Conservation (phyloP, 2,113 vertebrate genomes). For the Pollimyrus isidori region DNA sequence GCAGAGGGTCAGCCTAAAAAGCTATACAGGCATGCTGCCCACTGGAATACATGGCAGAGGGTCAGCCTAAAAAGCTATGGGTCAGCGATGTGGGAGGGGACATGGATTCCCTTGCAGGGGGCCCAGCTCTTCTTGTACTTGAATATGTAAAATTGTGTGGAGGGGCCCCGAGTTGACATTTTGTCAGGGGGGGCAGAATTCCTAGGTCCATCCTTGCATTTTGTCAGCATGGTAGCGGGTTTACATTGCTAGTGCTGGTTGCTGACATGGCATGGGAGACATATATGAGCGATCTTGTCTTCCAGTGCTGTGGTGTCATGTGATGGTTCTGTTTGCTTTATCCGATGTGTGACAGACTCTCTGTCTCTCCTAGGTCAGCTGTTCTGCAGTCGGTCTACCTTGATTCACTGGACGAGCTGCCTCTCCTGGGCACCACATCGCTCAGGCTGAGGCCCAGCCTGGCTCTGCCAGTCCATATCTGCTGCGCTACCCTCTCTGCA, state of each 20-base stretch:
- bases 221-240: not conserved
- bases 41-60: not conserved
- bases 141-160: not conserved
- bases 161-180: not conserved
- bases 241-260: not conserved
- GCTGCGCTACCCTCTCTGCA: not conserved
- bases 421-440: not conserved
- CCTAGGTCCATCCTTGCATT: not conserved
- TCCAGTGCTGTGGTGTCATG: too few species aligned
- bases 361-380: conserved; percentile 6
- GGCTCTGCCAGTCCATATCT: not conserved
- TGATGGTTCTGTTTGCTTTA: not conserved
- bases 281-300: not conserved
- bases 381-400: not conserved
- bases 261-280: not conserved
- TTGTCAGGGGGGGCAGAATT: not conserved
- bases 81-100: too few species aligned
- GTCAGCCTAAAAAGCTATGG: not conserved
- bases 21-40: not conserved
- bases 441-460: not conserved
- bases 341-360: not conserved
- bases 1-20: not conserved
- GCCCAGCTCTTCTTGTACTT: not conserved
- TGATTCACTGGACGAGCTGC: not conserved
- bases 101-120: not conserved